phyloP scores from a whole-genome alignment of 2,113 vertebrate genomes.

The Lamprotornis superbus region DNA sequence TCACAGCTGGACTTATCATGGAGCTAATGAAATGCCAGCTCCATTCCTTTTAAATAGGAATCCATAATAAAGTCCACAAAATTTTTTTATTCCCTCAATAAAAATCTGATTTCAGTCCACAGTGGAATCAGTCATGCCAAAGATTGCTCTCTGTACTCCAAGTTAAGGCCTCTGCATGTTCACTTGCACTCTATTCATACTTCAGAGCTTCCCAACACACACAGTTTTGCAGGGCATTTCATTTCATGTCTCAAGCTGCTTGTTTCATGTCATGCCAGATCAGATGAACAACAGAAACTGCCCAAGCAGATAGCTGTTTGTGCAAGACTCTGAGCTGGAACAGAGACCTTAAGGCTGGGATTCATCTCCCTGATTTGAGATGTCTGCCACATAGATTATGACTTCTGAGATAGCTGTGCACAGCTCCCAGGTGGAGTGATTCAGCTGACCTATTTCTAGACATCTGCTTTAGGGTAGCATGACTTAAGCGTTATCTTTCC shows the following conservation, averaged over 20 bases:
- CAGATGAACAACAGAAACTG: slow-evolving; percentile 46
- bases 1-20: not conserved
- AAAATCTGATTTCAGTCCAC: not conserved
- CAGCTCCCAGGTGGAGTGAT: not conserved
- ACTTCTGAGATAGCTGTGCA: slow-evolving; percentile 4
- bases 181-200: not conserved
- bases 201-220: not conserved
- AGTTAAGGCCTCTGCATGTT: not conserved
- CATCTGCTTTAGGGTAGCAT: slow-evolving; percentile 13
- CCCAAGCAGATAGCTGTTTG: not conserved
- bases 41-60: not conserved
- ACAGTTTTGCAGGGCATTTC: not conserved
- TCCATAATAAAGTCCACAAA: not conserved
- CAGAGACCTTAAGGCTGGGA: not conserved
- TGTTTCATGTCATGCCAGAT: slow-evolving; percentile 57
- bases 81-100: not conserved
- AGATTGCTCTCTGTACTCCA: not conserved
- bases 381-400: slow-evolving; percentile 5
- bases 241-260: not conserved
- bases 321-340: slow-evolving; percentile 24
- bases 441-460: slow-evolving; percentile 59
- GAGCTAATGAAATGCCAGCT: not conserved
- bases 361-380: slow-evolving; percentile 33
- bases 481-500: not conserved
- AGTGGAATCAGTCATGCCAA: not conserved